Conservation (phyloP, 2,113 vertebrate genomes). For the Pavo muticus region DNA sequence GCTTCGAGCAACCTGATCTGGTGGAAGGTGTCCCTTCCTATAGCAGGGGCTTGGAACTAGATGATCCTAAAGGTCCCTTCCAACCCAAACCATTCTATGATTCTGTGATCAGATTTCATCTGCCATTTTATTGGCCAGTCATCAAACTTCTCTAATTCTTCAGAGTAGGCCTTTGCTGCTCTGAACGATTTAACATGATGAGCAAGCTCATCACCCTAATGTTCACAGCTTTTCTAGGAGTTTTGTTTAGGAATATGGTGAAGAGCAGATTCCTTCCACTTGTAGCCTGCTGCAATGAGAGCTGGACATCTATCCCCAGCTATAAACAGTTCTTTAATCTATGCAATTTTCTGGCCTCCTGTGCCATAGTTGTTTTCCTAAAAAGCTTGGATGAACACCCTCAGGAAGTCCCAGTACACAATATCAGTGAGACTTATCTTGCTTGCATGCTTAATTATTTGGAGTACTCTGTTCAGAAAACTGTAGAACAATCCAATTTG, state of each 20-base stretch:
- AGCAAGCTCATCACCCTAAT: neutral
- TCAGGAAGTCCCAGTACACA: neutral
- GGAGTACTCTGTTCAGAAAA: neutral
- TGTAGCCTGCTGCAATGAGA: neutral
- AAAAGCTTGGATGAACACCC: neutral
- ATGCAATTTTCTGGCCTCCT: neutral
- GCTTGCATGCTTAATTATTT: neutral
- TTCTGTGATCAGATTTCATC: too few species aligned
- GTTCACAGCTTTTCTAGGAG: neutral
- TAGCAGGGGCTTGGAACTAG: too few species aligned
- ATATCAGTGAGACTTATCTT: neutral
- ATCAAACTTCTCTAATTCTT: neutral
- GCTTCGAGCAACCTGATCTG: too few species aligned
- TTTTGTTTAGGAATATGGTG: neutral
- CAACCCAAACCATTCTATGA: too few species aligned
- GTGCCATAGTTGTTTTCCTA: neutral
- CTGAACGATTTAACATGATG: neutral
- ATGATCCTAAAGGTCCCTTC: too few species aligned
- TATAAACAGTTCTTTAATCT: neutral
- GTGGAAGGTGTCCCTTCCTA: too few species aligned
- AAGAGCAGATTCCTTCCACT: neutral
- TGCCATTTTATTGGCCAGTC: too few species aligned
- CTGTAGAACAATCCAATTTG: neutral
- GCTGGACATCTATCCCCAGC: neutral
- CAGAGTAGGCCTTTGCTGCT: neutral